A percentile compares a stretch with the other conserved stretches of the same genome.
phyloP scores from a whole-genome alignment of 92 coral and sea anemone species.

The Epizoanthus fatuus region DNA sequence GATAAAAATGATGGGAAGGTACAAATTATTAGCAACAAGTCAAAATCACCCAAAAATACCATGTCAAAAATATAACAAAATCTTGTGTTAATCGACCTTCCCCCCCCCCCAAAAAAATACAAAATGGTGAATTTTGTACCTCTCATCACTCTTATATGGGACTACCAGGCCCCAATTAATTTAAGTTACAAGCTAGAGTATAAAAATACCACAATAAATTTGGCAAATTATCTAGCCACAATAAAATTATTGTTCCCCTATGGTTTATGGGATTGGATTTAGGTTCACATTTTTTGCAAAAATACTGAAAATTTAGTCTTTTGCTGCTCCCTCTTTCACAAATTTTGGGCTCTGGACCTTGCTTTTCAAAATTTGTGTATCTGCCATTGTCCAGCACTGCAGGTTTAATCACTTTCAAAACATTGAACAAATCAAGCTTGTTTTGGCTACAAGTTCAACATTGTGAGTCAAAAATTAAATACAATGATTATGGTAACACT shows the following conservation, averaged over 20 bases:
- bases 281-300: not conserved
- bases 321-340: not conserved
- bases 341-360: not conserved
- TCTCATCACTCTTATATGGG: slow-evolving; percentile 8
- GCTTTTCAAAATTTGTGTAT: not conserved
- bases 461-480: not conserved
- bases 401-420: not conserved
- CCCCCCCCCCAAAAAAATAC: not conserved
- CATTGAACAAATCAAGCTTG: not conserved
- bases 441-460: not conserved
- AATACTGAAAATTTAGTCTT: not conserved
- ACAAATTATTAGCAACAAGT: not conserved
- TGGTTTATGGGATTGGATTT: not conserved
- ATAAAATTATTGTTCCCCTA: not conserved
- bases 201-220: not conserved
- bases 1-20: not conserved
- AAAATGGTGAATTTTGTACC: not conserved
- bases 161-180: slow-evolving; percentile 3
- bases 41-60: not conserved
- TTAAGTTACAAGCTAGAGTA: slow-evolving; percentile 7
- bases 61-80: not conserved
- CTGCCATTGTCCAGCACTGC: not conserved
- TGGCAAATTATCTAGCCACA: not conserved
- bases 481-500: too few relatives aligned
- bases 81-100: not conserved